Evolutionary conservation across 1,140 invertebrate species (phyloP), one percentile per base, ranked within the genome.

Genomic region (Matsumurasca onukii): DNA sequence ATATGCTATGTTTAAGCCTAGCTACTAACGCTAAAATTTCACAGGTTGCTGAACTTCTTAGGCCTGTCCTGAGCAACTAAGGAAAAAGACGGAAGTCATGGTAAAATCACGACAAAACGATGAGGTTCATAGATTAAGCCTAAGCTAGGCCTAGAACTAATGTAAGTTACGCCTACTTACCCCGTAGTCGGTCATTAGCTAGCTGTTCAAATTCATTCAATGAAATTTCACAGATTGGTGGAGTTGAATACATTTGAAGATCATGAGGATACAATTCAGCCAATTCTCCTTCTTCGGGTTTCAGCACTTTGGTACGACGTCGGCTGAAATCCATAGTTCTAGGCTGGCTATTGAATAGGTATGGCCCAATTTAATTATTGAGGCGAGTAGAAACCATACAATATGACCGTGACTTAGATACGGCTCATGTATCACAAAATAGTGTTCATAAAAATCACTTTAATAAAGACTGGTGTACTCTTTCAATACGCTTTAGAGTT

Each of bases 121-220:
- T 15, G 2, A 55, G 9, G 3, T 17, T 31, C 13, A 30, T 3
- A 24, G n/a, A 68, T 62, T 62, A 31, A 51, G 20, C n/a, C n/a
- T 20, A 20, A 65, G 3, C 12, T 5, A 39, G 25, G 3, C 9
- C 15, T 49, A 45, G 9, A 65, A 30, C 31, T 34, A 92, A 83
- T 85, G 71, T 55, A 77, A 29, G 9, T 2, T 2, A 30, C 3
- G n/a, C 12, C 13, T 13, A 48, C 71, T 74, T 79, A 89, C 88
- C 81, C 82, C 91, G 91, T 31, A 97, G 78, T 75, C 95, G 86
- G 76, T 96, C 93, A 29, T 93, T 77, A 12, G 93, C 92, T 72
- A 92, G 84, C 62, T 91, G 88, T 84, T 97, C 93, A 82, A 97
- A 96, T 77, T 97, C 93, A 68, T 88, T 81, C 24, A 97, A 81